phyloP scores from a whole-genome alignment of 2,113 vertebrate species.

The Cygnus atratus region DNA sequence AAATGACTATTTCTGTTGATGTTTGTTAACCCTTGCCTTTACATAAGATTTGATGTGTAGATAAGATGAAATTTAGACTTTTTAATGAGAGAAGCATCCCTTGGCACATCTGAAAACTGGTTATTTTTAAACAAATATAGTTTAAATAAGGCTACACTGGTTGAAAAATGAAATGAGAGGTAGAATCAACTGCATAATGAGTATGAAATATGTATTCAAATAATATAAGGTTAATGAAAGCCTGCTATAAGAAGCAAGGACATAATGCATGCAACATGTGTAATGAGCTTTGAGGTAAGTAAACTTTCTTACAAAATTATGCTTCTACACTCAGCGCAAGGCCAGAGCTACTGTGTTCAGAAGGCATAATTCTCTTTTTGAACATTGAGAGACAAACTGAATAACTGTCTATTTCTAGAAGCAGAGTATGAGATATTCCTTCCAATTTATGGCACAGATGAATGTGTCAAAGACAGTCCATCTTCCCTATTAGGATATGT shows the following conservation, averaged over 20 bases:
- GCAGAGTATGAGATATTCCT: background rate
- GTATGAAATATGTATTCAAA: background rate
- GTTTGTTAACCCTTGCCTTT: background rate
- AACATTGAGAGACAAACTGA: background rate
- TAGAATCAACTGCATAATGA: background rate
- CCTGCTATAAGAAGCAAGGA: background rate
- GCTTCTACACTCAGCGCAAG: background rate
- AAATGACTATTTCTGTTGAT: background rate
- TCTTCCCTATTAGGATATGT: background rate
- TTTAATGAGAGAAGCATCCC: background rate
- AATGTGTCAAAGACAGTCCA: background rate
- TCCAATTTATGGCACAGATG: background rate
- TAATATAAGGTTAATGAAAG: background rate
- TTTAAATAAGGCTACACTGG: background rate
- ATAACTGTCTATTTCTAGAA: background rate
- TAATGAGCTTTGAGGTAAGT: background rate
- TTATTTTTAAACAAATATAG: background rate
- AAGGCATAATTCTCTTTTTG: background rate
- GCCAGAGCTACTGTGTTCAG: background rate
- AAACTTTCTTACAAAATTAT: background rate
- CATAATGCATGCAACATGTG: background rate
- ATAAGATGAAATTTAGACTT: background rate
- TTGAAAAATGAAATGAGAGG: background rate
- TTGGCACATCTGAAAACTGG: background rate
- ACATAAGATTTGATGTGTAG: background rate